Conservation (phyloP, 2,113 vertebrate species). For the Ammodytes marinus region DNA sequence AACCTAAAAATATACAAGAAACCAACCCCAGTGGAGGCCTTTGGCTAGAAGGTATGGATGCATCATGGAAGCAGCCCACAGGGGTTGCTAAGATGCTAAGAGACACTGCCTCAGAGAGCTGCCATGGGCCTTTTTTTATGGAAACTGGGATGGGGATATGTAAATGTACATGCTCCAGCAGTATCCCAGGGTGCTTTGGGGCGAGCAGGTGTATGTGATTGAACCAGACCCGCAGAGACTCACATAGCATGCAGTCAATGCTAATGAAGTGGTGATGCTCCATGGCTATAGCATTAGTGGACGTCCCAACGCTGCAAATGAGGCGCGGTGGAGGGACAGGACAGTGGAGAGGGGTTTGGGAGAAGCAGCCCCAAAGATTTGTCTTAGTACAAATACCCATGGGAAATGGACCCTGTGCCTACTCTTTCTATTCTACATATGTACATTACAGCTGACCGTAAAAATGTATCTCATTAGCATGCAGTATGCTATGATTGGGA, state of each 20-base stretch:
- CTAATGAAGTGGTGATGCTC: constrained; percentile 78
- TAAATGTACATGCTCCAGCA: constrained; percentile 58
- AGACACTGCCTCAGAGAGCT: constrained; percentile 40
- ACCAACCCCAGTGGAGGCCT: constrained; percentile 35
- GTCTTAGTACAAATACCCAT: constrained; percentile 43
- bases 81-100: constrained; percentile 35
- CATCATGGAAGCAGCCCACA: constrained; percentile 58
- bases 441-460: no score
- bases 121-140: constrained; percentile 55
- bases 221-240: constrained; percentile 53
- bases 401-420: constrained; percentile 20
- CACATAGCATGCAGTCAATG: constrained; percentile 14
- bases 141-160: constrained; percentile 66
- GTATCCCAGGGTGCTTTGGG: constrained; percentile 58
- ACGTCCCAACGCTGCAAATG: constrained; percentile 71
- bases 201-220: constrained; percentile 63
- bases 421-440: no score
- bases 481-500: no score
- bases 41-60: constrained; percentile 61
- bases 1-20: constrained; percentile 48
- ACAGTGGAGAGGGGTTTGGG: constrained; percentile 9
- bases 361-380: constrained; percentile 40
- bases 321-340: constrained; percentile 51
- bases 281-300: constrained; percentile 37
- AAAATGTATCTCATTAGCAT: no score